These are phyloP conservation scores for Dipodomys merriami DNA, from an alignment of 2,113 vertebrate genomes.

Conservation along the genomic window DNA sequence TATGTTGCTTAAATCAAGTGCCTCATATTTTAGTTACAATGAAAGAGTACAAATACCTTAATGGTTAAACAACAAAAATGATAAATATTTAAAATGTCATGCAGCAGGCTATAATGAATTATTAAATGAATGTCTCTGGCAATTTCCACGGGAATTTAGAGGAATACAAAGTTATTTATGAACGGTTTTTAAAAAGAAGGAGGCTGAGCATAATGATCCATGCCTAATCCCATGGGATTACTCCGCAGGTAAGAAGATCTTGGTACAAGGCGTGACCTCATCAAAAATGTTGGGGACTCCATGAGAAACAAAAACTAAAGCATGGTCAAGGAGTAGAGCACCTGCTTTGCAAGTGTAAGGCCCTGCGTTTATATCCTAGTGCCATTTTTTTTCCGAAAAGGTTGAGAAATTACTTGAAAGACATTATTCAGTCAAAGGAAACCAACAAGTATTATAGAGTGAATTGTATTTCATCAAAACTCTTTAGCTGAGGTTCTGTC, in stretches of 20 bases:
- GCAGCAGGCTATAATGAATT: neutral
- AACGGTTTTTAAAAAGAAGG: neutral
- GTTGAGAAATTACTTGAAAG: neutral
- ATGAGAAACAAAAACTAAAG: too few species aligned
- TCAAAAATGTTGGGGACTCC: too few species aligned
- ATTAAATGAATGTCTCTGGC: neutral
- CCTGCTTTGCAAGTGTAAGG: too few species aligned
- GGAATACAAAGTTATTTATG: neutral
- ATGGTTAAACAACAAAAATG: neutral
- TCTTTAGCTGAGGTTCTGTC: neutral
- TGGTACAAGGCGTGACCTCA: too few species aligned
- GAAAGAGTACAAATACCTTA: neutral
- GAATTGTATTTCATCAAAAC: neutral
- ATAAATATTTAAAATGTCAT: neutral
- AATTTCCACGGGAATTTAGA: neutral
- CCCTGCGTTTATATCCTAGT: too few species aligned
- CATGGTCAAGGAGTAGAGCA: too few species aligned
- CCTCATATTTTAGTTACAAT: neutral
- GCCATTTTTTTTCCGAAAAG: too few species aligned
- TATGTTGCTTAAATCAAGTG: neutral
- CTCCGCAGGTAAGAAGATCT: too few species aligned
- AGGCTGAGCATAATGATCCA: too few species aligned
- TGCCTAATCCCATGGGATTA: too few species aligned
- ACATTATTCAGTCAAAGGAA: neutral
- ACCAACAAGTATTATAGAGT: neutral